These are phyloP conservation scores for Cacatua alba DNA, from an alignment of 2,113 vertebrate genomes.

Conservation along the genomic window DNA sequence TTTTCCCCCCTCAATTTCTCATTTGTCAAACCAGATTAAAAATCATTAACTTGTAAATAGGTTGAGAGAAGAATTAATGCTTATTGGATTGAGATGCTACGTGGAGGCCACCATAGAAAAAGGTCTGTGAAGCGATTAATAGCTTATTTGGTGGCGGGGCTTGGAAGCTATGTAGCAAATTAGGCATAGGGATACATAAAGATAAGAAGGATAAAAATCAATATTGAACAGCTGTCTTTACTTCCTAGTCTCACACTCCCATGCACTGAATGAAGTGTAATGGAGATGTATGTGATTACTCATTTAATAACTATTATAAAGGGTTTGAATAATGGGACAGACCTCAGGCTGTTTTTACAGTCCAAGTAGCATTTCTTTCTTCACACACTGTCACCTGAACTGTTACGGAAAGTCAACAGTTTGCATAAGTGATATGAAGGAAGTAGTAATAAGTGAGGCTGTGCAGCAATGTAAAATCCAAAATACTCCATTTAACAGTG, in stretches of 20 bases:
- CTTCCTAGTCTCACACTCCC: constrained; percentile 9
- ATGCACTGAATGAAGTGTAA: not conserved
- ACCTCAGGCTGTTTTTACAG: not conserved
- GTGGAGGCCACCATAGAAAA: not conserved
- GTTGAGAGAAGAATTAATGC: constrained; percentile 35
- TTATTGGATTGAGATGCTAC: constrained; percentile 42
- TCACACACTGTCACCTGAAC: not conserved
- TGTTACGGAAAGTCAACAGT: not conserved
- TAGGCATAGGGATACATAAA: constrained; percentile 29
- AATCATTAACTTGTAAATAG: constrained; percentile 37
- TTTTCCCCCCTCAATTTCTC: not conserved
- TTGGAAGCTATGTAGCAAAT: constrained; percentile 1
- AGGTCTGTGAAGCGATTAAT: constrained; percentile 57
- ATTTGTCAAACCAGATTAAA: constrained; percentile 34
- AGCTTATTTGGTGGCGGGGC: constrained; percentile 26
- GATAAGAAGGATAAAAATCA: constrained; percentile 58
- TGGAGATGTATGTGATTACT: constrained; percentile 44
- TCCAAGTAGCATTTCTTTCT: not conserved
- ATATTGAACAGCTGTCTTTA: constrained; percentile 61
- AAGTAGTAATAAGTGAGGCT: not conserved
- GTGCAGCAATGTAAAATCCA: not conserved
- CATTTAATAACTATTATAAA: constrained; percentile 28
- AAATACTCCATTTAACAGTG: not conserved
- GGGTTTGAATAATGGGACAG: not conserved
- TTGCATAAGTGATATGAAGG: not conserved